Conservation (phyloP, 2,888 invertebrate genomes). For the Zygothrica quintamaculata region DNA sequence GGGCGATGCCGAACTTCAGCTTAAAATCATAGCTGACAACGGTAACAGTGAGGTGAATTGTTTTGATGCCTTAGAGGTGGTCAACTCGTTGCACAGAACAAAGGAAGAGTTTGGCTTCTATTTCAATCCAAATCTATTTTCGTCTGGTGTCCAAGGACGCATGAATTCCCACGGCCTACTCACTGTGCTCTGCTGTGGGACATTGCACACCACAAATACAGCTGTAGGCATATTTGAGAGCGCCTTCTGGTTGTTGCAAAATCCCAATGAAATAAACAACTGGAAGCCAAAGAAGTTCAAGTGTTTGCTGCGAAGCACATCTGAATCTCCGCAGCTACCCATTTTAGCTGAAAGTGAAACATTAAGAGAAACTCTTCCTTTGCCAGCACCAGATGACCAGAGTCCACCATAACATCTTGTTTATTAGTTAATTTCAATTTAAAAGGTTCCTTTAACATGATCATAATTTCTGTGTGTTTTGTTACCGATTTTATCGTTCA, state of each 20-base stretch:
- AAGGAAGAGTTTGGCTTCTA: conserved; percentile 85
- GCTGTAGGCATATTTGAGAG: conserved; percentile 88
- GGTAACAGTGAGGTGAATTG: conserved; percentile 63
- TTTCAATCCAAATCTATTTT: conserved; percentile 87
- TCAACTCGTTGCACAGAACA: conserved; percentile 82
- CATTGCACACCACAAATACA: conserved; percentile 86
- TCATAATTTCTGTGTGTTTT: no score
- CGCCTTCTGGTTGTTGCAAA: conserved; percentile 87
- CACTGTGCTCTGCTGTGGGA: conserved; percentile 87
- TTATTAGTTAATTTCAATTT: no score
- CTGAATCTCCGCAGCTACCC: conserved; percentile 58
- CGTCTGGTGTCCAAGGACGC: conserved; percentile 86
- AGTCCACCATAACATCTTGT: no score
- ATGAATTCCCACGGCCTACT: conserved; percentile 88
- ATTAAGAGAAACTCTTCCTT: conserved; percentile 62
- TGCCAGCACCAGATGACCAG: conserved; percentile 70
- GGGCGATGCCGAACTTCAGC: conserved; percentile 84
- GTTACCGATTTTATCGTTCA: no score
- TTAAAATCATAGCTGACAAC: conserved; percentile 73
- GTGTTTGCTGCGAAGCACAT: conserved; percentile 84
- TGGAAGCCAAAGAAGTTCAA: conserved; percentile 88
- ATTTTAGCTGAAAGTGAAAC: conserved; percentile 71
- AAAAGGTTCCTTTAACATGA: no score
- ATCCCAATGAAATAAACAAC: conserved; percentile 87
- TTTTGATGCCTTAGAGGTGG: conserved; percentile 69